A percentile compares a stretch with the other conserved stretches of the same genome.
These are phyloP conservation scores for Cyprinodon brontotheroides DNA, from an alignment of 2,113 vertebrate species.

Conservation along the genomic window DNA sequence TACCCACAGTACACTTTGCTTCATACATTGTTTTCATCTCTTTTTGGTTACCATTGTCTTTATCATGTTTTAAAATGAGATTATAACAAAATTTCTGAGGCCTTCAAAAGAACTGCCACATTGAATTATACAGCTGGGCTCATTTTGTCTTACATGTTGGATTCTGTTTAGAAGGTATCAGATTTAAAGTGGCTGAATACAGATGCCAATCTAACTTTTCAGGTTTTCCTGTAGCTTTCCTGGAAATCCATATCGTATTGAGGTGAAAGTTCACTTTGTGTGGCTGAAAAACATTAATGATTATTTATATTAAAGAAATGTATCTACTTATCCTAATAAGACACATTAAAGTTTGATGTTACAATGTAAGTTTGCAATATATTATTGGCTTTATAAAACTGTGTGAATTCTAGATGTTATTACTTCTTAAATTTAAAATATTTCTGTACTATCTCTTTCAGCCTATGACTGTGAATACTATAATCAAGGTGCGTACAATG, in stretches of 20 bases:
- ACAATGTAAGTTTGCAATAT: background rate
- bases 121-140: too few relatives aligned
- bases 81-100: too few relatives aligned
- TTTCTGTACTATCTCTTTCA: conserved; percentile 69
- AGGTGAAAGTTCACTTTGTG: background rate
- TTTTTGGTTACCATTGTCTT: too few relatives aligned
- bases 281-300: background rate
- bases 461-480: conserved; percentile 97
- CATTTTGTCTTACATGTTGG: too few relatives aligned
- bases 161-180: too few relatives aligned
- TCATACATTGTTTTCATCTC: too few relatives aligned
- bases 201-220: background rate
- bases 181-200: background rate
- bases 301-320: too few relatives aligned
- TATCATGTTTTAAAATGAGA: too few relatives aligned
- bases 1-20: too few relatives aligned
- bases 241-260: background rate
- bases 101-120: too few relatives aligned
- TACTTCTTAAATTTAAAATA: background rate
- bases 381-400: background rate
- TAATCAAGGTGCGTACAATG: conserved; percentile 88
- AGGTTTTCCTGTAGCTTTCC: background rate
- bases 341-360: background rate
- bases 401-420: background rate
- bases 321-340: background rate